A percentile compares a stretch with the other conserved stretches of the same genome.
Evolutionary conservation across 2,888 invertebrate genomes (phyloP).

Genomic region (Apeira syringaria): DNA sequence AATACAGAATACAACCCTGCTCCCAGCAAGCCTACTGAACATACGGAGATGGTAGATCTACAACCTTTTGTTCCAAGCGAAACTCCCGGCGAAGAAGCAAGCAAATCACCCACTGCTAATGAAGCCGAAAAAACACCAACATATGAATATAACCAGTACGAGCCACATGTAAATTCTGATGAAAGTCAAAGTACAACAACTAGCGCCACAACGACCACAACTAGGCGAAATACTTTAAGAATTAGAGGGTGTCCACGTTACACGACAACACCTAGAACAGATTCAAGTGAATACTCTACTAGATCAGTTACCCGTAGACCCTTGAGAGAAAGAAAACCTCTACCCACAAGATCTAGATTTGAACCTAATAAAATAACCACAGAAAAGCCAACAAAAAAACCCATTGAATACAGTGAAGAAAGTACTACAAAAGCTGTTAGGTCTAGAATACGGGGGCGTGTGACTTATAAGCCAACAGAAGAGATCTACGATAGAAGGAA

Average conservation of each 20-base stretch:
- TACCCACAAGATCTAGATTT: constrained; percentile 56
- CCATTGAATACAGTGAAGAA: constrained; percentile 45
- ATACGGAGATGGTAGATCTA: constrained; percentile 44
- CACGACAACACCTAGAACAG: constrained; percentile 62
- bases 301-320: constrained; percentile 75
- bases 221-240: constrained; percentile 45
- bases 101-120: constrained; percentile 35
- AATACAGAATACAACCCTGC: constrained; percentile 19
- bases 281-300: constrained; percentile 66
- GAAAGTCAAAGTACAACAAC: constrained; percentile 50
- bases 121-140: constrained; percentile 45
- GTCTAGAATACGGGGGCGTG: constrained; percentile 75
- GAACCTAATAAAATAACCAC: constrained; percentile 71
- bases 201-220: constrained; percentile 60
- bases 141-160: constrained; percentile 55
- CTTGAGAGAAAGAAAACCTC: constrained; percentile 78
- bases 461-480: constrained; percentile 76
- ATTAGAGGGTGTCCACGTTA: constrained; percentile 69
- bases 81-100: constrained; percentile 41
- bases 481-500: constrained; percentile 61
- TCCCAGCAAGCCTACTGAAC: constrained; percentile 35
- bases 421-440: constrained; percentile 61
- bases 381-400: constrained; percentile 57
- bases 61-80: constrained; percentile 42
- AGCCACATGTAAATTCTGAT: constrained; percentile 43